A percentile compares a stretch with the other conserved stretches of the same genome.
These are phyloP conservation scores for Trogon surrucura DNA, from an alignment of 2,113 vertebrate genomes.

Conservation along the genomic window DNA sequence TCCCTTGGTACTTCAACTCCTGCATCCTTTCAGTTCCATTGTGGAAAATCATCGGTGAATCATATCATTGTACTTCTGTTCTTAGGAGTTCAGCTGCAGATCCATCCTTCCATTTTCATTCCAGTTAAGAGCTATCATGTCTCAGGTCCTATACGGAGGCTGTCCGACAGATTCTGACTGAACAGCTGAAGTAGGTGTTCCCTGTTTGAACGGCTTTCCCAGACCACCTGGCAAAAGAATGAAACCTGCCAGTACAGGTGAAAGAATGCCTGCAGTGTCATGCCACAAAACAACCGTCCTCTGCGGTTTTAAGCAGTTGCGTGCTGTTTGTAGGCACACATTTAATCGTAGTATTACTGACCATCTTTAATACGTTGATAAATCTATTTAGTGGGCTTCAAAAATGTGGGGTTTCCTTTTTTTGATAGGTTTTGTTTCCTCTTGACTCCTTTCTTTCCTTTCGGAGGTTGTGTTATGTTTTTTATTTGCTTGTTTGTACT, in stretches of 20 bases:
- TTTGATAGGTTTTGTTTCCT: neutral
- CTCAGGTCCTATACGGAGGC: neutral
- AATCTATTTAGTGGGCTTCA: neutral
- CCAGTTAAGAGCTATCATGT: neutral
- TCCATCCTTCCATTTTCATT: slow-evolving; percentile 20
- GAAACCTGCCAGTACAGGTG: slow-evolving; percentile 32
- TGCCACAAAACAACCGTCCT: neutral
- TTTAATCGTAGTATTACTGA: neutral
- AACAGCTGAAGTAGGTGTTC: slow-evolving; percentile 37
- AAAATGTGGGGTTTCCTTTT: neutral
- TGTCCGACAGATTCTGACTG: slow-evolving; percentile 26
- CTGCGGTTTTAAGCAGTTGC: neutral
- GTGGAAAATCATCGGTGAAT: neutral
- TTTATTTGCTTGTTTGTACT: neutral
- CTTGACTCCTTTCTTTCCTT: neutral
- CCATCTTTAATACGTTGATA: neutral
- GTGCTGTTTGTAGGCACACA: neutral
- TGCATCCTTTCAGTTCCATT: neutral
- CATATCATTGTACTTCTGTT: neutral
- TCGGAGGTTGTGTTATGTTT: neutral
- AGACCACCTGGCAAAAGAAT: slow-evolving; percentile 1
- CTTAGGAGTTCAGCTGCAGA: neutral
- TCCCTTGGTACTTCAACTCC: neutral
- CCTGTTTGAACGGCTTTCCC: neutral
- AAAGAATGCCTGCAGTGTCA: slow-evolving; percentile 24